phyloP scores from a whole-genome alignment of 2,888 invertebrate genomes.

The Oligia strigilis region DNA sequence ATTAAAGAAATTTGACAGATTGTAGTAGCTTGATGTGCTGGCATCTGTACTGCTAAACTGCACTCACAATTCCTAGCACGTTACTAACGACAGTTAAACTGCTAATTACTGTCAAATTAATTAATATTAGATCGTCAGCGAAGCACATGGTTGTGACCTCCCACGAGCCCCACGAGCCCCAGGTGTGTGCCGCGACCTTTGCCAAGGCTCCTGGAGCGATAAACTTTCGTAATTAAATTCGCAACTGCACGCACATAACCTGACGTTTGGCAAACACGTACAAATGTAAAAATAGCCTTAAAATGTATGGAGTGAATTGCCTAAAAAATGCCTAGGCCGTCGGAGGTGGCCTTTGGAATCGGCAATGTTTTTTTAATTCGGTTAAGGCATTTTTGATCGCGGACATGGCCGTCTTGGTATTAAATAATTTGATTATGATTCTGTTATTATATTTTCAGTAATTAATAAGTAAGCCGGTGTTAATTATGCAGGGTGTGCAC shows the following conservation, averaged over 20 bases:
- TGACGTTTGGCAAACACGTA: constrained; percentile 61
- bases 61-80: constrained; percentile 12
- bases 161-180: constrained; percentile 44
- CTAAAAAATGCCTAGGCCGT: constrained; percentile 56
- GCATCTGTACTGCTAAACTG: neutral
- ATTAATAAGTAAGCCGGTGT: neutral
- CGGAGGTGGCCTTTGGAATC: constrained; percentile 35
- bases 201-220: constrained; percentile 72
- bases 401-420: constrained; percentile 16
- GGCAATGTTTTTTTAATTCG: constrained; percentile 25
- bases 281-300: constrained; percentile 57
- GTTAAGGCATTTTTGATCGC: constrained; percentile 29
- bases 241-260: constrained; percentile 65
- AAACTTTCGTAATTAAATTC: constrained; percentile 78
- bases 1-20: too few species aligned
- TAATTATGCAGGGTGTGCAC: neutral
- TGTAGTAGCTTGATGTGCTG: too few species aligned
- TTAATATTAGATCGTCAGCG: constrained; percentile 43
- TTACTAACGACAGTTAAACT: constrained; percentile 1
- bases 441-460: neutral
- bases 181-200: constrained; percentile 69
- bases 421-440: constrained; percentile 11
- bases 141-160: constrained; percentile 57
- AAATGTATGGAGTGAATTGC: constrained; percentile 47
- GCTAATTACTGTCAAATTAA: constrained; percentile 46